These are phyloP conservation scores for Podarcis lilfordi DNA, from an alignment of 2,797 vertebrate species.

Conservation along the genomic window DNA sequence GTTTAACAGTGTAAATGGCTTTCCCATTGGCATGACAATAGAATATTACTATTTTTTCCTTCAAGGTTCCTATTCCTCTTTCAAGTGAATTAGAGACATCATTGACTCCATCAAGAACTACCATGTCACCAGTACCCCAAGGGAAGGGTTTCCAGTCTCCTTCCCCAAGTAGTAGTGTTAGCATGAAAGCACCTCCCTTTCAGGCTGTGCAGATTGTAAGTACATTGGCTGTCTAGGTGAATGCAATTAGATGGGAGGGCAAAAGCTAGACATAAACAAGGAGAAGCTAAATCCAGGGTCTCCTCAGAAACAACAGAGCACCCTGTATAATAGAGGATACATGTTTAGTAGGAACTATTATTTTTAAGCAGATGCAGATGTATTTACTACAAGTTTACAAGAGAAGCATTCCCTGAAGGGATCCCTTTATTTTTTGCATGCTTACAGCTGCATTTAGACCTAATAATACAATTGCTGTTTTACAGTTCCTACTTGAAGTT, in stretches of 20 bases:
- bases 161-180: slow-evolving; percentile 78
- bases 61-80: slow-evolving; percentile 71
- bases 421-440: neutral
- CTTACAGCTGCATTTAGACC: neutral
- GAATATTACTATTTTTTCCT: slow-evolving; percentile 51
- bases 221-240: slow-evolving; percentile 33
- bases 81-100: slow-evolving; percentile 75
- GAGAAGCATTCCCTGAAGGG: neutral
- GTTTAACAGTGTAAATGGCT: slow-evolving; percentile 68
- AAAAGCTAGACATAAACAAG: neutral
- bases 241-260: neutral
- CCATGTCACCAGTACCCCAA: slow-evolving; percentile 70
- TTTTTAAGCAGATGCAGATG: neutral
- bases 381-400: neutral
- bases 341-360: neutral
- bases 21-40: slow-evolving; percentile 67
- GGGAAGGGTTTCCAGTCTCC: slow-evolving; percentile 82
- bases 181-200: slow-evolving; percentile 81
- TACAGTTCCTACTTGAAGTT: neutral
- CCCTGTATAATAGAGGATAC: neutral
- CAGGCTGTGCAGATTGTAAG: slow-evolving; percentile 89
- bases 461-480: neutral
- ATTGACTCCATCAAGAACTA: slow-evolving; percentile 77
- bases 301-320: neutral
- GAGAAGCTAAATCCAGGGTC: neutral